Evolutionary conservation across 1,140 invertebrate genomes (phyloP).

Genomic region (Sweltsa coloradensis): DNA sequence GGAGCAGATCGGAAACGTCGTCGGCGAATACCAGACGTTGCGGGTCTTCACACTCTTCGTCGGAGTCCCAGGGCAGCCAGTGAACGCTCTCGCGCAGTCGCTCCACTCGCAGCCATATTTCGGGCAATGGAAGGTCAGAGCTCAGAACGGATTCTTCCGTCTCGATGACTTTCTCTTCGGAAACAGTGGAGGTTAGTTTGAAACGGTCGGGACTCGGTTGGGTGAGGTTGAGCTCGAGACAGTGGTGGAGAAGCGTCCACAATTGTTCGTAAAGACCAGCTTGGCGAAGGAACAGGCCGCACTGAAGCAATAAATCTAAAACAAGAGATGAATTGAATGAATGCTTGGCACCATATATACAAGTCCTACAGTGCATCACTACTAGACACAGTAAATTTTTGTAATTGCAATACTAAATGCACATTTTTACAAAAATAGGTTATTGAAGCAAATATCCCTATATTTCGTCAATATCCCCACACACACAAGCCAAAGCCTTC

Average conservation of each 20-base stretch:
- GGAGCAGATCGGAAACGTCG: slow-evolving; percentile 47
- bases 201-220: slow-evolving; percentile 17
- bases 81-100: slow-evolving; percentile 44
- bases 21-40: slow-evolving; percentile 45
- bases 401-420: no score
- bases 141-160: slow-evolving; percentile 47
- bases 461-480: no score
- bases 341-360: no score
- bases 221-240: slow-evolving; percentile 42
- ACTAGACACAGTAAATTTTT: no score
- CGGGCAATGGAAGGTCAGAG: slow-evolving; percentile 46
- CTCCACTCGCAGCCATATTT: slow-evolving; percentile 52
- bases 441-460: no score
- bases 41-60: slow-evolving; percentile 30
- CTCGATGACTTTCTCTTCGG: slow-evolving; percentile 23
- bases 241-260: slow-evolving; percentile 44
- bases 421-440: no score
- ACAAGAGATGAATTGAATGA: slow-evolving; percentile 11
- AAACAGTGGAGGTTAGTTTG: slow-evolving; percentile 10
- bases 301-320: slow-evolving; percentile 40
- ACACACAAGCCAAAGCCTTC: no score
- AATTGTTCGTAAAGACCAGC: slow-evolving; percentile 48
- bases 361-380: no score
- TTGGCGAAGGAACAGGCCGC: slow-evolving; percentile 49
- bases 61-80: slow-evolving; percentile 36